Evolutionary conservation across 2,113 vertebrate genomes (phyloP).

Genomic region (Orthonyx spaldingii): DNA sequence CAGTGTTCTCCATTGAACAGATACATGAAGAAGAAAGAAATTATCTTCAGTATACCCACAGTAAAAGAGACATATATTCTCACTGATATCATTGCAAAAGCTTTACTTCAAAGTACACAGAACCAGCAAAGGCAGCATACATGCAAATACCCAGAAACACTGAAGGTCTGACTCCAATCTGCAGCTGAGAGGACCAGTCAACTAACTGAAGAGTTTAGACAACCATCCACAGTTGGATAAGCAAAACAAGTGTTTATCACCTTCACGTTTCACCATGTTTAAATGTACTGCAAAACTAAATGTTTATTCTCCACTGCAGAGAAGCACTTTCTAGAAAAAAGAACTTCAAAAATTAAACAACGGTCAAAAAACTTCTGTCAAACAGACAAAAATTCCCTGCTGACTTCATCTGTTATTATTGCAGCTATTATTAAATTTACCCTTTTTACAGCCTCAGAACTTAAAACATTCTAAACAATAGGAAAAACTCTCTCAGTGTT

Average conservation of each 20-base stretch:
- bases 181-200: background rate
- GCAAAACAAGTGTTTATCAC: background rate
- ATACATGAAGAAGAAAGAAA: background rate
- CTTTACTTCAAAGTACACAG: background rate
- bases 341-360: background rate
- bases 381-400: background rate
- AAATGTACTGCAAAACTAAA: background rate
- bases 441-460: background rate
- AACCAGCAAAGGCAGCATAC: background rate
- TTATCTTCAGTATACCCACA: background rate
- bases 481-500: background rate
- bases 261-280: background rate
- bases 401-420: conserved; percentile 4
- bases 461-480: background rate
- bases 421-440: background rate
- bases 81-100: background rate
- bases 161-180: background rate
- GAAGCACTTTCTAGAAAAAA: background rate
- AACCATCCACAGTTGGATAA: background rate
- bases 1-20: background rate
- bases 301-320: background rate
- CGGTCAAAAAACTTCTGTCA: background rate
- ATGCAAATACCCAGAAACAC: background rate
- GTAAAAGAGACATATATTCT: background rate
- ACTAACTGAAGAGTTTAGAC: background rate